Conservation (phyloP, 2,113 vertebrate genomes). For the Mugil cephalus region DNA sequence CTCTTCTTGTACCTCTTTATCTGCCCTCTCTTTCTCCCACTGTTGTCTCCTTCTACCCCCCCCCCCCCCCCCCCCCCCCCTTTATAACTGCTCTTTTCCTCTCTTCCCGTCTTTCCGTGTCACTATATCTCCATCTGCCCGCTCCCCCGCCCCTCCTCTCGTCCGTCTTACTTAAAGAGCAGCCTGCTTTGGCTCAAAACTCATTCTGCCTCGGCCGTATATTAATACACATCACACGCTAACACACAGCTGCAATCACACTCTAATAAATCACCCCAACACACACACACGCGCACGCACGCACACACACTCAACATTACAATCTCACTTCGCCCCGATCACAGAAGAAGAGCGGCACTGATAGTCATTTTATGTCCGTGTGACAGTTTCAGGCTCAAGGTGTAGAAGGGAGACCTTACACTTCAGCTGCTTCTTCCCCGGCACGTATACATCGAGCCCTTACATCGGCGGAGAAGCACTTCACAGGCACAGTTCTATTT, state of each 20-base stretch:
- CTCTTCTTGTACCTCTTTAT: conserved; percentile 51
- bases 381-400: conserved; percentile 1
- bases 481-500: conserved; percentile 23
- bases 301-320: conserved; percentile 7
- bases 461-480: conserved; percentile 16
- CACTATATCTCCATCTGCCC: conserved; percentile 29
- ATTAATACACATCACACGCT: conserved; percentile 57
- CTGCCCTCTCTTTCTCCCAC: conserved; percentile 24
- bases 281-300: conserved; percentile 10
- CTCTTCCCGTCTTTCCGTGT: conserved; percentile 30
- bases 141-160: neutral
- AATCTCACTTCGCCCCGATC: conserved; percentile 11
- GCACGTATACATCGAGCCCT: conserved; percentile 19
- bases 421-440: conserved; percentile 9
- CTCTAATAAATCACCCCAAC: conserved; percentile 63
- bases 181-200: conserved; percentile 64
- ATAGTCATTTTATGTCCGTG: conserved; percentile 15
- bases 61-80: conserved; percentile 15
- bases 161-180: conserved; percentile 73
- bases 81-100: conserved; percentile 31
- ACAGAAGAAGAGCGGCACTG: conserved; percentile 6
- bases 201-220: conserved; percentile 60
- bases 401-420: neutral
- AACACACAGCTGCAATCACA: conserved; percentile 55
- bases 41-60: conserved; percentile 18